A percentile compares a stretch with the other conserved stretches of the same genome.
Conservation (phyloP, 2,888 invertebrate genomes). For the Uropetala carovei region DNA sequence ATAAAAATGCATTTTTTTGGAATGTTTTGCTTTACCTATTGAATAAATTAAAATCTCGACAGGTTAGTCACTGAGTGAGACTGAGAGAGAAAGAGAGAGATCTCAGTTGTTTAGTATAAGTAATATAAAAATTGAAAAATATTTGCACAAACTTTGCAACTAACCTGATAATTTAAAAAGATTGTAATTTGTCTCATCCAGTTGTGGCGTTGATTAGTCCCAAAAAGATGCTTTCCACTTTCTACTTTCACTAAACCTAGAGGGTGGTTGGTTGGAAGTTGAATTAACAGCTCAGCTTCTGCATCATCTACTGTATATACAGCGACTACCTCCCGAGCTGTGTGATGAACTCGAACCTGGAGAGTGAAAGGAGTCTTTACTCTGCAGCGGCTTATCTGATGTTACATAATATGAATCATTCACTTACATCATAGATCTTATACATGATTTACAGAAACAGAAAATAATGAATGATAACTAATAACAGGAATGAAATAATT, state of each 20-base stretch:
- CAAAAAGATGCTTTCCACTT: constrained; percentile 82
- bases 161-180: constrained; percentile 91
- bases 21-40: neutral
- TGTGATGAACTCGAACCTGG: constrained; percentile 84
- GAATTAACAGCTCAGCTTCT: constrained; percentile 86
- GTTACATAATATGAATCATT: no score
- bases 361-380: constrained; percentile 66
- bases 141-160: neutral
- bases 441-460: neutral
- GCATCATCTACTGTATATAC: constrained; percentile 89
- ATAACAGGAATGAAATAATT: constrained; percentile 14
- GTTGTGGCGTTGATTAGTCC: constrained; percentile 83
- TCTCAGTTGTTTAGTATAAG: no score
- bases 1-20: no score
- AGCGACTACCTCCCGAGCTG: constrained; percentile 87
- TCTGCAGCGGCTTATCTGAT: no score
- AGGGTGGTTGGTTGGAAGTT: constrained; percentile 90
- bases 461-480: no score
- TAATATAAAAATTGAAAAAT: constrained; percentile 49
- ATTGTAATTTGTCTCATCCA: constrained; percentile 90
- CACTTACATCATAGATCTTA: no score
- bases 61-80: no score
- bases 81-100: no score
- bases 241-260: constrained; percentile 86
- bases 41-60: neutral